phyloP scores from a whole-genome alignment of 2,888 invertebrate species.

The Eupithecia vulgata region DNA sequence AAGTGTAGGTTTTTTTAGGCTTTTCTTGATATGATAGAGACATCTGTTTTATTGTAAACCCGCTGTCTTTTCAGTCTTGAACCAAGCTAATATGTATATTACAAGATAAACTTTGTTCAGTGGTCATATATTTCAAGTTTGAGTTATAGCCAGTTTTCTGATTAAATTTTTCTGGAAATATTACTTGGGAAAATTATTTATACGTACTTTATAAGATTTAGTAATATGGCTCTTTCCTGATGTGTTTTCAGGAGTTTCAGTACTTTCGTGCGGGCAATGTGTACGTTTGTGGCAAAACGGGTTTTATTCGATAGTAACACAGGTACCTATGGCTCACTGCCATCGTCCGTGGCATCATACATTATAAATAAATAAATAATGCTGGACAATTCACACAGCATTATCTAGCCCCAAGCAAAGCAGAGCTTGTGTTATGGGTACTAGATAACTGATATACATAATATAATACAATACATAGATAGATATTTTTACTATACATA shows the following conservation, averaged over 20 bases:
- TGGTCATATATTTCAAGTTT: slow-evolving; percentile 70
- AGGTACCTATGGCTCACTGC: neutral
- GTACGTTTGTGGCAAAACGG: neutral
- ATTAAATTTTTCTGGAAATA: slow-evolving; percentile 63
- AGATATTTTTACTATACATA: no score
- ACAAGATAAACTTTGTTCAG: slow-evolving; percentile 75
- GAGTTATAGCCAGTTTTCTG: slow-evolving; percentile 69
- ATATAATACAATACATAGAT: no score
- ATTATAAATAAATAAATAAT: no score
- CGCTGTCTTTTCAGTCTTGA: slow-evolving; percentile 30
- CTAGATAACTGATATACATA: no score
- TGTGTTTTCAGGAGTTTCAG: slow-evolving; percentile 32
- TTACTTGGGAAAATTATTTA: slow-evolving; percentile 51
- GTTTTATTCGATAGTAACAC: neutral
- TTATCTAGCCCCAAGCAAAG: no score
- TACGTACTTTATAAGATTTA: slow-evolving; percentile 43
- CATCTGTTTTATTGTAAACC: neutral
- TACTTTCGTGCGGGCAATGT: neutral
- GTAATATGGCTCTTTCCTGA: slow-evolving; percentile 31
- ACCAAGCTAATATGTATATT: slow-evolving; percentile 58
- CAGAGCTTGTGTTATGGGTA: no score
- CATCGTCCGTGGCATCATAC: neutral
- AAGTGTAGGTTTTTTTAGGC: no score
- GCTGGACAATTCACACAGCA: no score
- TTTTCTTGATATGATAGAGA: no score